Evolutionary conservation across 2,888 invertebrate species (phyloP).

Genomic region (Catonia carolina): DNA sequence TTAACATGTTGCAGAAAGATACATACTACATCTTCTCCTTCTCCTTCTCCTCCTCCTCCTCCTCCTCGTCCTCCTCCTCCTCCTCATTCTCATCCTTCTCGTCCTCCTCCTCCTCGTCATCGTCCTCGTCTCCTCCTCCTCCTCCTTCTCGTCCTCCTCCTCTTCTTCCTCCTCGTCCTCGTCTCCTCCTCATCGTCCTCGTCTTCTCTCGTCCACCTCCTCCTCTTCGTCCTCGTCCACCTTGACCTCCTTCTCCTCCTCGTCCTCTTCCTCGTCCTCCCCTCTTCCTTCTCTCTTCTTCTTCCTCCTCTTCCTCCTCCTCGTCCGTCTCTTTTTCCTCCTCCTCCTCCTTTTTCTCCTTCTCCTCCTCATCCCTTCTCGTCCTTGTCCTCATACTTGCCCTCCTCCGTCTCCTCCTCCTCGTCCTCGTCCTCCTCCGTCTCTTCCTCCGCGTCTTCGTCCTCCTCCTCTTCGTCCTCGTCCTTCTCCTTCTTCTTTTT

Average conservation of each 20-base stretch:
- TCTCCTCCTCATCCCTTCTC: neutral
- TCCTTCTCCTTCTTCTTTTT: too few relatives aligned
- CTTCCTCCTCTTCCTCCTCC: neutral
- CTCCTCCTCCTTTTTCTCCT: neutral
- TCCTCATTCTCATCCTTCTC: neutral
- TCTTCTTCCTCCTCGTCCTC: neutral
- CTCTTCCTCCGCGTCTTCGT: neutral
- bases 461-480: too few relatives aligned
- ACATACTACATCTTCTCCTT: too few relatives aligned
- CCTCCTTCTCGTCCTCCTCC: neutral
- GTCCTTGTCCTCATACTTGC: neutral
- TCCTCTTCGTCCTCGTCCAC: neutral
- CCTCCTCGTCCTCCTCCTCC: neutral
- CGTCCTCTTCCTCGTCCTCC: neutral
- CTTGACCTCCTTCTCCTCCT: neutral
- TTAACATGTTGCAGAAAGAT: too few relatives aligned
- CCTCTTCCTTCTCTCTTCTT: conserved; percentile 2
- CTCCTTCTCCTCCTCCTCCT: neutral
- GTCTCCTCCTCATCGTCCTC: neutral
- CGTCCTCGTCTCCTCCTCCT: conserved; percentile 5
- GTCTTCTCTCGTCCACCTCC: neutral
- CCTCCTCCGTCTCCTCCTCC: neutral
- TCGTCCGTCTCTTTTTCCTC: neutral
- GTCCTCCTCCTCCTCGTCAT: conserved; percentile 12
- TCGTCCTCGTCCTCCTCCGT: neutral